These are phyloP conservation scores for Eptesicus fuscus DNA, from an alignment of 2,113 vertebrate species.

Conservation along the genomic window DNA sequence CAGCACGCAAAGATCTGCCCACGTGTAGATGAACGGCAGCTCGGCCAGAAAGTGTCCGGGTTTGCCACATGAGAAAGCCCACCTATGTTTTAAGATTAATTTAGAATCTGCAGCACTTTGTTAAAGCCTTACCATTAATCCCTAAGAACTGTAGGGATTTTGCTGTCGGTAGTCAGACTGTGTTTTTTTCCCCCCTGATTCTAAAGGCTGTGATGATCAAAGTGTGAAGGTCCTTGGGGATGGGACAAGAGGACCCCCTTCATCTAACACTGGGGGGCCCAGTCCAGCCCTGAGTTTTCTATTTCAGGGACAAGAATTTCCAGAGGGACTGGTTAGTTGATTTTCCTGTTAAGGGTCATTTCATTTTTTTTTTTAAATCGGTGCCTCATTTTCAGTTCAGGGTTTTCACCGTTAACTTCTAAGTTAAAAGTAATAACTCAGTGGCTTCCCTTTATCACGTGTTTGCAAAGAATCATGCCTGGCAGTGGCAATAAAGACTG, in stretches of 20 bases:
- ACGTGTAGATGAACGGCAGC: neutral
- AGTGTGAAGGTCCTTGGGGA: neutral
- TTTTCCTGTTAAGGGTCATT: constrained; percentile 27
- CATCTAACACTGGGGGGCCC: neutral
- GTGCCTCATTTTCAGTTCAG: constrained; percentile 22
- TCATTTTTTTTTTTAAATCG: constrained; percentile 22
- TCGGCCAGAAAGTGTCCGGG: neutral
- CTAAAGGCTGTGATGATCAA: neutral
- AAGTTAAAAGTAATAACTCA: constrained; percentile 44
- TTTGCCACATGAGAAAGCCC: neutral
- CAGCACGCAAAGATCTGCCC: neutral
- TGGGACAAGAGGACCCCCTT: neutral
- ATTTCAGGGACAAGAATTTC: constrained; percentile 47
- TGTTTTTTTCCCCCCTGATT: neutral
- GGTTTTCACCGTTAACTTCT: constrained; percentile 43
- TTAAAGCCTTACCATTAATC: constrained; percentile 68
- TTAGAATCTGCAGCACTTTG: constrained; percentile 49
- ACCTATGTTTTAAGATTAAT: constrained; percentile 48
- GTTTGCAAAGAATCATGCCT: neutral
- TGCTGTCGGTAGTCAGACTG: neutral
- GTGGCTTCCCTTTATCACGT: neutral
- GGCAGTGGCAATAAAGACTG: neutral
- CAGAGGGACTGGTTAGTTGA: constrained; percentile 18
- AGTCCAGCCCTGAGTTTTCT: neutral
- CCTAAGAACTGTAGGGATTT: constrained; percentile 55